Conservation (phyloP, 2,888 invertebrate genomes). For the Didymodactylos carnosus region DNA sequence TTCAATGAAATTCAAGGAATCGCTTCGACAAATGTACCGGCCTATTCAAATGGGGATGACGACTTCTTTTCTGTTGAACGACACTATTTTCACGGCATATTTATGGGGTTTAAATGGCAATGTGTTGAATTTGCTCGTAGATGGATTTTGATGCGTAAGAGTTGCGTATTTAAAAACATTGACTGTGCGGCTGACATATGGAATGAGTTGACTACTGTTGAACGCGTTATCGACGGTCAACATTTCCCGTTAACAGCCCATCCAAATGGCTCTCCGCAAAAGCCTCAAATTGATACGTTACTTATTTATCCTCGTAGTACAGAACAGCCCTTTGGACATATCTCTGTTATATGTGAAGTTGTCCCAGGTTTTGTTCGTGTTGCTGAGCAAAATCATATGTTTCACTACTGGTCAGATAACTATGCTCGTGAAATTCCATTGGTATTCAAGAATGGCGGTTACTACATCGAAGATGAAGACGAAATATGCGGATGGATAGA, state of each 20-base stretch:
- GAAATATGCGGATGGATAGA: background rate
- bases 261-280: background rate
- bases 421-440: background rate
- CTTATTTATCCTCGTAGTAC: background rate
- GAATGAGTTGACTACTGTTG: background rate
- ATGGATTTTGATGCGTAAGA: background rate
- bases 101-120: slow-evolving; percentile 1
- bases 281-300: background rate
- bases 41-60: background rate
- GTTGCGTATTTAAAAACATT: background rate
- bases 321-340: background rate
- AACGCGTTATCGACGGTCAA: background rate
- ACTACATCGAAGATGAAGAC: background rate
- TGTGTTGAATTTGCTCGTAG: background rate
- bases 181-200: background rate
- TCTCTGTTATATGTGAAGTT: background rate
- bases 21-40: background rate
- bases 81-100: background rate
- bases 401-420: background rate
- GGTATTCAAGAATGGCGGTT: background rate
- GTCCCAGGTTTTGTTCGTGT: background rate
- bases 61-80: background rate
- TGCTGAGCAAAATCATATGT: background rate
- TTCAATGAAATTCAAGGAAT: background rate
- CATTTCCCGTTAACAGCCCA: background rate